phyloP scores from a whole-genome alignment of 2,113 vertebrate species.

The Pachypanchax playfairii region DNA sequence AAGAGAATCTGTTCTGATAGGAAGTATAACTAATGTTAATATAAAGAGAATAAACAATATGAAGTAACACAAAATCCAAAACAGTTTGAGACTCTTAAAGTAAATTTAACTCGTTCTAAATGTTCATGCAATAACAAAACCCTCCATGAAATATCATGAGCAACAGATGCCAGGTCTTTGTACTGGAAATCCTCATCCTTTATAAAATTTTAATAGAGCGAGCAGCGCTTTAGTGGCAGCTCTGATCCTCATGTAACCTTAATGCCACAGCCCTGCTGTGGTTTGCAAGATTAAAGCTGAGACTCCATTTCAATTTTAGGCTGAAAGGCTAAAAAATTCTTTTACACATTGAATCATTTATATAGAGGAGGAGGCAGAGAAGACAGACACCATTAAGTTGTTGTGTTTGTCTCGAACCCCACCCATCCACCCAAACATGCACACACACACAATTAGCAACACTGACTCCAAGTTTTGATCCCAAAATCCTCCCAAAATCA shows the following conservation, averaged over 20 bases:
- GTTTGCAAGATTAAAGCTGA: conserved; percentile 36
- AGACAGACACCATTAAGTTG: background rate
- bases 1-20: no score
- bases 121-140: no score
- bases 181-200: conserved; percentile 11
- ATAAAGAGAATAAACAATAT: no score
- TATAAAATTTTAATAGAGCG: background rate
- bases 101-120: no score
- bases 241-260: conserved; percentile 46
- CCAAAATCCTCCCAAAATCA: conserved; percentile 38
- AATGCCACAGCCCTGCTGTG: conserved; percentile 38
- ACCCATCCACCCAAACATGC: background rate
- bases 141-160: background rate
- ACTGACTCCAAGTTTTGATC: conserved; percentile 11
- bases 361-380: background rate
- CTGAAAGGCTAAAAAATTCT: conserved; percentile 26
- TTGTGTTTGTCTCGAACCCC: conserved; percentile 1
- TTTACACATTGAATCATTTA: conserved; percentile 50
- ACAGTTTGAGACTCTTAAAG: no score
- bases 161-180: conserved; percentile 1
- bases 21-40: no score
- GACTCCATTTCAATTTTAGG: conserved; percentile 48
- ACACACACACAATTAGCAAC: conserved; percentile 6
- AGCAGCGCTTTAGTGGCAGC: conserved; percentile 29
- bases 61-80: no score